Conservation (phyloP, 1,140 invertebrate genomes). For the Magallana gigas region DNA sequence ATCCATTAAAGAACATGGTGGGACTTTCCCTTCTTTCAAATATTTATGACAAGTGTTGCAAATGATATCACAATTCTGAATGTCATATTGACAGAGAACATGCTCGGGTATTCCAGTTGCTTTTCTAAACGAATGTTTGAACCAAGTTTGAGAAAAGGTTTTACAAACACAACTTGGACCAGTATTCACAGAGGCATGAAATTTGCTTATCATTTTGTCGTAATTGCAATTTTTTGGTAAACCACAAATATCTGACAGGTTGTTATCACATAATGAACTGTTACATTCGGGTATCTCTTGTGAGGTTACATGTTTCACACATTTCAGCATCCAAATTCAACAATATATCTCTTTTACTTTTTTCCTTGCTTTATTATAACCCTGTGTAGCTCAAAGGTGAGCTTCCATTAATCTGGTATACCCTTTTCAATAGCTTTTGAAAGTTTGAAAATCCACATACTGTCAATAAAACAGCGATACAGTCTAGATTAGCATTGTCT, state of each 20-base stretch:
- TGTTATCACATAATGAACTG: neutral
- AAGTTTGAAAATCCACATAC: neutral
- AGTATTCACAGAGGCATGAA: slow-evolving; percentile 7
- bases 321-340: neutral
- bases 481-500: neutral
- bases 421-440: neutral
- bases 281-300: neutral
- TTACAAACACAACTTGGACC: slow-evolving; percentile 10
- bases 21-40: slow-evolving; percentile 50
- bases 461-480: neutral
- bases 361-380: neutral
- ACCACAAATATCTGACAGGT: neutral
- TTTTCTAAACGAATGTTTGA: slow-evolving; percentile 12
- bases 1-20: slow-evolving; percentile 43
- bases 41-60: slow-evolving; percentile 53
- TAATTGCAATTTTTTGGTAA: too few relatives aligned
- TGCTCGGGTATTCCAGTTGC: neutral
- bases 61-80: slow-evolving; percentile 10
- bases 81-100: neutral
- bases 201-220: neutral
- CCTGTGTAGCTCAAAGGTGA: neutral
- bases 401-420: neutral
- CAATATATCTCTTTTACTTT: neutral
- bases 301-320: neutral
- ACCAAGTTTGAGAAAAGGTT: slow-evolving; percentile 16